Base-by-base conservation (phyloP, 2,797 vertebrate genomes). In the Pelobates cultripes region DNA sequence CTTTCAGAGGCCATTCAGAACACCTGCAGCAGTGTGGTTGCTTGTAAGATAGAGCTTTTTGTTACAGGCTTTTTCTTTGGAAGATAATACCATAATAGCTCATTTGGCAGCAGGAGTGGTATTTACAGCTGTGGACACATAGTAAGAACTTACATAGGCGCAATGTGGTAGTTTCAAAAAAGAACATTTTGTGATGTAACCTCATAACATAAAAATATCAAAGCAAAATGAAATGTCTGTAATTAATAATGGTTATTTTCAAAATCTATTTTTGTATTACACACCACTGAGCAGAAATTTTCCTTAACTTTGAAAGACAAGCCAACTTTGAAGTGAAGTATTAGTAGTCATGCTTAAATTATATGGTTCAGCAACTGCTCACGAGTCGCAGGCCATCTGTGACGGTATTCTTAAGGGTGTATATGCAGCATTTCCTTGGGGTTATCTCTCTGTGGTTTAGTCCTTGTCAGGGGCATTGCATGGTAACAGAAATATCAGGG, bases 71-170 rank as follows among this genome's bases (percentile, higher is more conserved):
- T 78, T 70, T 85, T 86, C 86, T 88, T 73, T 88, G 85, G 85
- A 43, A 71, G 15, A 1, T 77, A 87, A 90, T 87, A 87, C 81
- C 88, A 86, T 92, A 76, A 0, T 77, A 71, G 89, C 88, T 86
- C 83, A 88, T 87, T 86, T 90, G 89, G 87, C 89, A 90, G 73
- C 67, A 3, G 81, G 75, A 87, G 85, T 90, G 88, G 88, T 85
- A 90, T 90, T 91, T 89, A 89, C 92, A 94, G 92, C 92, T 93
- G 91, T 86, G 85, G 87, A 86, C 89, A 91, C 91, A 88, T 91
- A 91, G 88, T 82, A 86, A 84, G 84, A 87, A 88, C 88, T 90
- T 80, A 86, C 90, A 86, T 89, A 86, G 87, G 89, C 89, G 87
- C 82, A 88, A 75, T 51, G 78, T 80, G 83, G 82, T 81, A 78